These are phyloP conservation scores for Chiloscyllium punctatum DNA, from an alignment of 2,797 vertebrate species.

Conservation along the genomic window DNA sequence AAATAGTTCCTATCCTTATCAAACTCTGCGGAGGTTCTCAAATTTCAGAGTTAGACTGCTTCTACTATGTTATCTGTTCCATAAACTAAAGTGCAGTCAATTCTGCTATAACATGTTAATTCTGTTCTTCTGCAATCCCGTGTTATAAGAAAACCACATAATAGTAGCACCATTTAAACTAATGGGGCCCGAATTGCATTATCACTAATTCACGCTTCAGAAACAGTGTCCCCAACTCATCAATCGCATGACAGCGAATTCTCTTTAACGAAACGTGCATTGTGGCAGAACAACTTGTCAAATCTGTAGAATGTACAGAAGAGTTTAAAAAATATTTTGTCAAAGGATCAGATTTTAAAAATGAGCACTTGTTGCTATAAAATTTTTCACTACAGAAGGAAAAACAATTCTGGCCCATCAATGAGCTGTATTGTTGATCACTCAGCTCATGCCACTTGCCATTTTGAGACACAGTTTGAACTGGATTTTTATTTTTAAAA, in stretches of 20 bases:
- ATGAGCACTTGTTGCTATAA: background rate
- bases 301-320: background rate
- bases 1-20: background rate
- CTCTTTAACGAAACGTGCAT: too few species aligned
- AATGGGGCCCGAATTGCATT: too few species aligned
- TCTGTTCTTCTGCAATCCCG: too few species aligned
- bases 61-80: background rate
- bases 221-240: too few species aligned
- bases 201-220: too few species aligned
- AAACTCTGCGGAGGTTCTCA: background rate
- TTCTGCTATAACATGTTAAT: too few species aligned
- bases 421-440: background rate
- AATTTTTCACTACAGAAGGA: background rate
- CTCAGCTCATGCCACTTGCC: background rate
- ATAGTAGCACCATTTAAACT: too few species aligned
- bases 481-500: background rate
- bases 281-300: too few species aligned
- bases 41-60: background rate
- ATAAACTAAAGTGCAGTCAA: background rate
- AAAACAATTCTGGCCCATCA: background rate
- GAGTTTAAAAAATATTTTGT: background rate
- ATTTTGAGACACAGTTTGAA: background rate
- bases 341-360: background rate
- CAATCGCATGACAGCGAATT: too few species aligned
- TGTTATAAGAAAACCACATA: too few species aligned